Evolutionary conservation across 2,888 invertebrate genomes (phyloP).

Genomic region (Eupithecia inturbata): DNA sequence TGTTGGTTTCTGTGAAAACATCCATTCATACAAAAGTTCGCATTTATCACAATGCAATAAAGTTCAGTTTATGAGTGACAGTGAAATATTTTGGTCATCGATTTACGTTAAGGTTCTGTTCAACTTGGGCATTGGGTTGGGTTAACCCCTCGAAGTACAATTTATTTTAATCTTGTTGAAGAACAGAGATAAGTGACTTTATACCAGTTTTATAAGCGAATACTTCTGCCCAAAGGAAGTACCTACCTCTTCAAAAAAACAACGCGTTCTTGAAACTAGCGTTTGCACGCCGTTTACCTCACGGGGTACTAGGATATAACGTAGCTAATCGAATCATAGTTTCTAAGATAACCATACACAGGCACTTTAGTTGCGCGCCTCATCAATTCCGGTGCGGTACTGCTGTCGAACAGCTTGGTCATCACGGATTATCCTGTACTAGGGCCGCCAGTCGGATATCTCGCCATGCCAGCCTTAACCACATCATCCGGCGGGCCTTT

Average conservation of each 20-base stretch:
- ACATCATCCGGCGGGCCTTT: no score
- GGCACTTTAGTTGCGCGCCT: no score
- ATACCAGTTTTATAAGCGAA: not conserved
- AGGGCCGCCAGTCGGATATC: no score
- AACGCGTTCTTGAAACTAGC: not conserved
- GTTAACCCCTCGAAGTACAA: not conserved
- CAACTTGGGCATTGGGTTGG: not conserved
- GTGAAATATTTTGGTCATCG: slow-evolving; percentile 32
- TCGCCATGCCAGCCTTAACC: no score
- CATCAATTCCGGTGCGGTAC: no score
- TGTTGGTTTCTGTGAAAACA: slow-evolving; percentile 5
- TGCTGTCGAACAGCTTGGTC: no score
- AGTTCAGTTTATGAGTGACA: slow-evolving; percentile 35
- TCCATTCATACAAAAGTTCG: slow-evolving; percentile 22
- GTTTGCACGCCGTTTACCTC: not conserved
- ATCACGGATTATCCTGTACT: no score
- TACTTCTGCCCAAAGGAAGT: not conserved
- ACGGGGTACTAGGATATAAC: no score
- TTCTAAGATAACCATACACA: no score
- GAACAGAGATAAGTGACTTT: not conserved
- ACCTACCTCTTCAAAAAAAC: not conserved
- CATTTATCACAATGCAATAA: slow-evolving; percentile 35
- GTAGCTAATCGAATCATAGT: no score
- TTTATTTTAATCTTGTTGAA: not conserved
- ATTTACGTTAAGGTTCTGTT: slow-evolving; percentile 24